Conservation (phyloP, 2,888 invertebrate species). For the Hemistola chrysoprasaria region DNA sequence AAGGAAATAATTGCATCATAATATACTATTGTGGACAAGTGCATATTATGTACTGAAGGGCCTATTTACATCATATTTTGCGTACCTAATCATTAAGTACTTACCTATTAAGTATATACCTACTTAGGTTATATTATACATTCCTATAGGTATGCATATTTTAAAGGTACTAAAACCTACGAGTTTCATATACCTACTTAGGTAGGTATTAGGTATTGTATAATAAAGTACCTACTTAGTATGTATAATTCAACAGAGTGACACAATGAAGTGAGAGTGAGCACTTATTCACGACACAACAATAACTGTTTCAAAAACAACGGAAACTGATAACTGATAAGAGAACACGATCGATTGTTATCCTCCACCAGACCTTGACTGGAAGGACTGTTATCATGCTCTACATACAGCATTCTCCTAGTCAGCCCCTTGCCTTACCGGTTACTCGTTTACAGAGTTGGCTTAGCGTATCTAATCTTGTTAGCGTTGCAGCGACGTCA, state of each 20-base stretch:
- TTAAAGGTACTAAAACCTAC: too few species aligned
- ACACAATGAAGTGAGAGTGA: slow-evolving; percentile 3
- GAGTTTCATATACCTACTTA: too few species aligned
- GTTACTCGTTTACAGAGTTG: slow-evolving; percentile 50
- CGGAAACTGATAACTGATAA: slow-evolving; percentile 44
- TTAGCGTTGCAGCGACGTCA: slow-evolving; percentile 72
- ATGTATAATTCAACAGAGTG: slow-evolving; percentile 12
- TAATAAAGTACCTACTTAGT: too few species aligned
- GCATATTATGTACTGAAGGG: too few species aligned
- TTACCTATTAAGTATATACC: too few species aligned
- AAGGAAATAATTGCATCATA: too few species aligned
- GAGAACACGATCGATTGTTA: slow-evolving; percentile 38
- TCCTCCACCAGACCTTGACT: slow-evolving; percentile 39
- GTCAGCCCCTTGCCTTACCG: slow-evolving; percentile 34
- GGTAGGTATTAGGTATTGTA: too few species aligned
- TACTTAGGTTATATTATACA: too few species aligned
- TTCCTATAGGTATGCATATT: too few species aligned
- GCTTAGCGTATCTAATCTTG: slow-evolving; percentile 72
- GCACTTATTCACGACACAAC: slow-evolving; percentile 17
- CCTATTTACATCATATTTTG: too few species aligned
- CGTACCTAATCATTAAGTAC: too few species aligned
- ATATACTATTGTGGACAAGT: too few species aligned
- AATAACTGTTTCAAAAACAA: slow-evolving; percentile 29
- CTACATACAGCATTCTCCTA: slow-evolving; percentile 49
- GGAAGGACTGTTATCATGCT: slow-evolving; percentile 36